phyloP scores from a whole-genome alignment of 2,888 invertebrate species.

The Psylliodes chrysocephalus region DNA sequence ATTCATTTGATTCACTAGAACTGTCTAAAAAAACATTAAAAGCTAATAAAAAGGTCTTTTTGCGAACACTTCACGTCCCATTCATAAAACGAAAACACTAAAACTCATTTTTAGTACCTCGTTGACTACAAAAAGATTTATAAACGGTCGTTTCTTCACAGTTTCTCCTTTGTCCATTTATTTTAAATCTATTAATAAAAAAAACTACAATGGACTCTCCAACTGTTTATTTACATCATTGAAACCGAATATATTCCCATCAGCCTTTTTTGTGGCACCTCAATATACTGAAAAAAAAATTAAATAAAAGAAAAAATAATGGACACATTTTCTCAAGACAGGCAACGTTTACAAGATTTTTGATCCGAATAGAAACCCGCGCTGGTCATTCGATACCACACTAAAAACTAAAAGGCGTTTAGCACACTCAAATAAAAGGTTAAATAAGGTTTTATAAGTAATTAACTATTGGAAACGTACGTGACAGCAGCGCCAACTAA shows the following conservation, averaged over 20 bases:
- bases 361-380: not conserved
- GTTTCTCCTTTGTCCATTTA: slow-evolving; percentile 23
- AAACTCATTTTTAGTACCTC: slow-evolving; percentile 25
- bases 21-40: not conserved
- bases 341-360: not conserved
- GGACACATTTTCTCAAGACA: slow-evolving; percentile 42
- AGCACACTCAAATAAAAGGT: no score
- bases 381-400: no score
- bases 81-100: slow-evolving; percentile 12
- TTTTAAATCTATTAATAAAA: slow-evolving; percentile 32
- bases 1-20: not conserved
- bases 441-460: no score
- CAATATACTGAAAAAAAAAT: slow-evolving; percentile 32
- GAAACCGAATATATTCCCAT: slow-evolving; percentile 39
- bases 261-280: slow-evolving; percentile 27
- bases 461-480: no score
- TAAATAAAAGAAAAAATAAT: slow-evolving; percentile 35
- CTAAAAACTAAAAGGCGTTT: no score
- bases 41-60: not conserved
- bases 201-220: slow-evolving; percentile 27
- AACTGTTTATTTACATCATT: slow-evolving; percentile 32
- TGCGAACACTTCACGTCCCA: slow-evolving; percentile 15
- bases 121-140: slow-evolving; percentile 30
- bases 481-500: no score
- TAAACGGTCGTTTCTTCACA: slow-evolving; percentile 14